Base-by-base conservation (phyloP, 2,888 invertebrate genomes). In the Amphipoea oculea region DNA sequence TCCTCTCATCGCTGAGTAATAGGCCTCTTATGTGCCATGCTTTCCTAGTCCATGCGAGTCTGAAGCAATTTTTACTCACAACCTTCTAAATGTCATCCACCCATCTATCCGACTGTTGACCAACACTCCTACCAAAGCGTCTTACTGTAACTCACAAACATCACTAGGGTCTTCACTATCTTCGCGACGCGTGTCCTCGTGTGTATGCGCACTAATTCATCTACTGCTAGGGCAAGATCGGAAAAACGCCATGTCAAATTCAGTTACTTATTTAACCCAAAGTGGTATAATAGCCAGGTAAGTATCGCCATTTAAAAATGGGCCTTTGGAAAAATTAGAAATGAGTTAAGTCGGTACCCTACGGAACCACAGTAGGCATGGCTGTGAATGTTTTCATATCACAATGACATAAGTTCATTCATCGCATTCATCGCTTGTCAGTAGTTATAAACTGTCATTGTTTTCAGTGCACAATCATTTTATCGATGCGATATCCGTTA, bases 401-500 rank as follows among this genome's bases (percentile, higher is more conserved):
- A 62, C 29, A 68, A 60, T 68, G 54, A 63, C 45, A 62, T 81
- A 74, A 68, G 20, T 54, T 40, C 60, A 80, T 81, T 67, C 17
- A 62, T 40, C 40, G 17, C 60, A 80, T 81, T 67, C 17, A 62
- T 40, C 40, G 17, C 54, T 36, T 42, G 23, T 11, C 65, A 40
- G 57, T 67, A 57, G 40, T 42, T 74, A 63, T 63, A 68, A 70
- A 72, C 77, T 29, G 9, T 9, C 36, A 79, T 63, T 83, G 83
- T 83, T 77, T 76, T 40, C 17, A 9, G 4, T 42, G 40, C 62
- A 71, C 73, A 68, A 63, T 63, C 45, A 67, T 63, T 73, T 63
- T 78, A 67, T 57, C 51, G 68, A 6, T 60, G 45, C 65, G 60
- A 69, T 69, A 66, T 40, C 72, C 65, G 75, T 51, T 48, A 48